These are phyloP conservation scores for Ceratoteleas bidentatus DNA, from an alignment of 1,140 invertebrate species.

Conservation along the genomic window DNA sequence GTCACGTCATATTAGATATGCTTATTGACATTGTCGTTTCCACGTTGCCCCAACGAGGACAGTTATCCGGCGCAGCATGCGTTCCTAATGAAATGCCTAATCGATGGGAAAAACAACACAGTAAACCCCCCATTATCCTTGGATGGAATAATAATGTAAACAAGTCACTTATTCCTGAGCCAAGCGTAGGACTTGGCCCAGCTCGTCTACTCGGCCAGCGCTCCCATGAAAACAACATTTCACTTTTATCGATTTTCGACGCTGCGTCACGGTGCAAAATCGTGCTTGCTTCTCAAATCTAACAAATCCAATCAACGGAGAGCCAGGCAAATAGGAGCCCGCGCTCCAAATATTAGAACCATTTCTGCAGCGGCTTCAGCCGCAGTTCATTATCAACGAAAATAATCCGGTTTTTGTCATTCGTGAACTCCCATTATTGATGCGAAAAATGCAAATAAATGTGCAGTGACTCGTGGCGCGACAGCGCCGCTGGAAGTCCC, in stretches of 20 bases:
- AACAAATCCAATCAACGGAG: constrained; percentile 39
- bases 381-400: constrained; percentile 6
- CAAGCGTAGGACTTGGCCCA: constrained; percentile 4
- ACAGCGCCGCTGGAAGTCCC: constrained; percentile 5
- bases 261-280: constrained; percentile 22
- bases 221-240: constrained; percentile 47
- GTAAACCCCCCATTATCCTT: constrained; percentile 30
- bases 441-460: constrained; percentile 15
- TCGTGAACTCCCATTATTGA: constrained; percentile 3
- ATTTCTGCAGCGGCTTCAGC: background rate
- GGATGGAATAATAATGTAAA: constrained; percentile 52
- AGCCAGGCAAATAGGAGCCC: constrained; percentile 10
- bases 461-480: background rate
- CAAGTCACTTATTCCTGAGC: constrained; percentile 35
- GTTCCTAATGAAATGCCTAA: constrained; percentile 40
- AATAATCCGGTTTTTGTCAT: background rate
- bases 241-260: constrained; percentile 46
- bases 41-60: constrained; percentile 14
- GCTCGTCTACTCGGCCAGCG: constrained; percentile 4
- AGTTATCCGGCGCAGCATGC: constrained; percentile 7
- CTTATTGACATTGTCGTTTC: constrained; percentile 29
- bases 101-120: constrained; percentile 39
- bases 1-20: constrained; percentile 5
- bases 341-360: constrained; percentile 20
- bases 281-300: constrained; percentile 23